These are phyloP conservation scores for Heptranchias perlo DNA, from an alignment of 2,113 vertebrate genomes.

Conservation along the genomic window DNA sequence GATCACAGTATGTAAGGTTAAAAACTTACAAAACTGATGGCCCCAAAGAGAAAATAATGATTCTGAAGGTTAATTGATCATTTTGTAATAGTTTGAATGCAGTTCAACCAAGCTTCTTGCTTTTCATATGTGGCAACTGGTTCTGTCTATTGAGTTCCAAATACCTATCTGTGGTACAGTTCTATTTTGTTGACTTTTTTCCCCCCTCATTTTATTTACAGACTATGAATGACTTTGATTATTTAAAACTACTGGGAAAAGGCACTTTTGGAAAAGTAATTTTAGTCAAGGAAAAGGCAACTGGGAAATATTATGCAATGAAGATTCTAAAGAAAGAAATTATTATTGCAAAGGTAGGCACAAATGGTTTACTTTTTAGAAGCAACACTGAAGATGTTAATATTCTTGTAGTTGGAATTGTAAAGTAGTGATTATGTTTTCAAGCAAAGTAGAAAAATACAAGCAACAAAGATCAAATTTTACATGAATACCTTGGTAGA, in stretches of 20 bases:
- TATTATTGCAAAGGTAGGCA: constrained; percentile 90
- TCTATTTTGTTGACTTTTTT: constrained; percentile 42
- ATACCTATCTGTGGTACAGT: constrained; percentile 39
- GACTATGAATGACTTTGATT: constrained; percentile 99
- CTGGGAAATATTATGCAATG: constrained; percentile 97
- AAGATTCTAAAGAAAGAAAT: constrained; percentile 98
- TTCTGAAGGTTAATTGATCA: background rate
- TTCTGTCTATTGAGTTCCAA: background rate
- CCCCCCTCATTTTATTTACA: constrained; percentile 49
- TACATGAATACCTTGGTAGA: background rate
- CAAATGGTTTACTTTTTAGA: constrained; percentile 13
- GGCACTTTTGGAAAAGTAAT: constrained; percentile 98
- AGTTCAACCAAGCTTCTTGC: constrained; percentile 5
- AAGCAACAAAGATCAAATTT: background rate
- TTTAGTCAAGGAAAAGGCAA: constrained; percentile 94
- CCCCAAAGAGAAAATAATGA: background rate
- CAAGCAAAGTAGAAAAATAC: background rate
- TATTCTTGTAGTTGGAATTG: background rate
- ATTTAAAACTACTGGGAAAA: constrained; percentile 95
- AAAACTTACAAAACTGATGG: background rate
- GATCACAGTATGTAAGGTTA: background rate
- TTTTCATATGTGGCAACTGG: background rate
- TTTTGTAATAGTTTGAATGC: background rate
- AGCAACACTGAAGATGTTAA: background rate
- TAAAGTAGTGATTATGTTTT: constrained; percentile 18